Evolutionary conservation across 64 coral and sea anemone species (phyloP), one percentile per base, ranked within the genome.

Genomic region (Astreopora myriophthalma): DNA sequence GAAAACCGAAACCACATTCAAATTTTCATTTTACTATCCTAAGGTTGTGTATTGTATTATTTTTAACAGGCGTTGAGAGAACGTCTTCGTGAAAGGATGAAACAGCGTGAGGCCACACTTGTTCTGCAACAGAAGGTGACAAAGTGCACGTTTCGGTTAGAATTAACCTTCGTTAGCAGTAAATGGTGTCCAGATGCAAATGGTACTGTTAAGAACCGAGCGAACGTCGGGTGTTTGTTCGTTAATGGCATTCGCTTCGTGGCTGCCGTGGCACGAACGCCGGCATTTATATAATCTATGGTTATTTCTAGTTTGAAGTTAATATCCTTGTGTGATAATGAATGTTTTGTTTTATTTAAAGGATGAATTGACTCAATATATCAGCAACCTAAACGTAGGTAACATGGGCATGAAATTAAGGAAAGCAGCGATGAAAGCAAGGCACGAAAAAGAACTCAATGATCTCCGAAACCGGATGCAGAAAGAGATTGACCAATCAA

Each of bases 401-500:
- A 92, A 58, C 70, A 75, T 39, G 76, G 65, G 40, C 35, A 77
- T 40, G 70, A 83, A 26, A 84, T 89, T 96, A 20, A 80, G 94
- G 24, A 96, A 78, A 52, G 86, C 94, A 32, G 94, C 90, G 10
- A 34, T 96, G 71, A 96, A 96, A 34, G 94, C 94, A 23, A 96
- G 78, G 78, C 94, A 96, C 14, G 65, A 96, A 22, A 76, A 96
- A 38, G 85, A 96, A 34, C 44, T 92, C 23, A 65, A 60, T 8
- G 69, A 92, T 25, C 62, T 96, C 58, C 73, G 69, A 79, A 89
- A 32, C 32, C 81, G 78, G 35, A 89, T 96, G 39, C 90, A 92
- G 34, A 96, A 89, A 68, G 85, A 96, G 55, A 96, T 92, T n/a
- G 90, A 96, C 17, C 94, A 96, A 75, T 89, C 94, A 30, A 72